Conservation (phyloP, 2,797 vertebrate genomes). For the Tachyglossus aculeatus region DNA sequence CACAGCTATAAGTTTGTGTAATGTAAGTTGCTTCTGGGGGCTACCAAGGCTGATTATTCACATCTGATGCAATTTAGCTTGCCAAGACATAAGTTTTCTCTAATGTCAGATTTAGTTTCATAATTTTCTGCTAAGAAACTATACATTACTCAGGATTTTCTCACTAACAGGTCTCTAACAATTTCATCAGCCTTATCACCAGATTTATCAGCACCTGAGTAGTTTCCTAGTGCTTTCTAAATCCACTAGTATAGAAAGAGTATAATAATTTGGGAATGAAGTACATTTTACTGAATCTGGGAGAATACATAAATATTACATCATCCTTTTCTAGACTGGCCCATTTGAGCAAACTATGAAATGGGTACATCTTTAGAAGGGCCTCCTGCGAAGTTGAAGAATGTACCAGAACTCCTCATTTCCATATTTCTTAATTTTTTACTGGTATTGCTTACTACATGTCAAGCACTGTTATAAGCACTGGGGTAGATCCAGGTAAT, state of each 20-base stretch:
- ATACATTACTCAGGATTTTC: slow-evolving; percentile 9
- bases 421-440: too few relatives aligned
- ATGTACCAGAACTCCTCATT: not conserved
- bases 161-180: slow-evolving; percentile 3
- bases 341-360: not conserved
- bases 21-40: not conserved
- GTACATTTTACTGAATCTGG: not conserved
- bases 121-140: not conserved
- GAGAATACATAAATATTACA: not conserved
- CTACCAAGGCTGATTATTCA: not conserved
- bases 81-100: not conserved
- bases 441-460: too few relatives aligned
- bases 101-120: not conserved
- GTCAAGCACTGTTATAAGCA: too few relatives aligned
- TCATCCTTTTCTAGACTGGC: not conserved
- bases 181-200: slow-evolving; percentile 2
- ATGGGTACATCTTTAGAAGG: not conserved
- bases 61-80: not conserved
- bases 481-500: too few relatives aligned
- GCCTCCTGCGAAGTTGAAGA: not conserved
- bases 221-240: slow-evolving; percentile 17
- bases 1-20: not conserved
- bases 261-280: not conserved
- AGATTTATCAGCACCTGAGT: not conserved
- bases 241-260: not conserved